These are phyloP conservation scores for Drosophila anomelani DNA, from an alignment of 2,888 invertebrate genomes.

Conservation along the genomic window DNA sequence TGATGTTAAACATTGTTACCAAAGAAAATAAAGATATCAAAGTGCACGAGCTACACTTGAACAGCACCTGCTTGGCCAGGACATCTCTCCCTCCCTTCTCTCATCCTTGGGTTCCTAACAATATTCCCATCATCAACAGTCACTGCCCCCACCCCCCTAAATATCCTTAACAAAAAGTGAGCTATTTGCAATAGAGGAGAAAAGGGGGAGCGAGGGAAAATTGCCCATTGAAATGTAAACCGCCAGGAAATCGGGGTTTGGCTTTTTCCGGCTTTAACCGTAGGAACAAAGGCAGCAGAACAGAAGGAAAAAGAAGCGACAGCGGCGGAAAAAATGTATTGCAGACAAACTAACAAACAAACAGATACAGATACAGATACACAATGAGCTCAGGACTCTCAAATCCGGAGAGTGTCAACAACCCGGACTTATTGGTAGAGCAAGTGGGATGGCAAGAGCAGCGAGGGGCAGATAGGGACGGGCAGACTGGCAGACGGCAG, in stretches of 20 bases:
- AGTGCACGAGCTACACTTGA: conserved; percentile 18
- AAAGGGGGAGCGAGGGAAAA: conserved; percentile 53
- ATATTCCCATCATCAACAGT: conserved; percentile 53
- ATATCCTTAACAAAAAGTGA: conserved; percentile 25
- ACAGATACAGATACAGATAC: conserved; percentile 46
- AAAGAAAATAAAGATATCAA: neutral
- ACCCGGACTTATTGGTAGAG: conserved; percentile 41
- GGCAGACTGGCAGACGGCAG: conserved; percentile 45
- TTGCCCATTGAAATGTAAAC: conserved; percentile 80
- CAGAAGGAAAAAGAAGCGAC: conserved; percentile 54
- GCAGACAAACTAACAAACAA: conserved; percentile 56
- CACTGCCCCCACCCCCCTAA: conserved; percentile 52
- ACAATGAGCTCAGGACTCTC: conserved; percentile 61
- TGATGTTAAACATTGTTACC: neutral
- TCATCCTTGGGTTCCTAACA: conserved; percentile 10
- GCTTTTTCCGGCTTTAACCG: conserved; percentile 79
- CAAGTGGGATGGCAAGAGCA: conserved; percentile 3
- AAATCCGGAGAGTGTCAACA: conserved; percentile 68
- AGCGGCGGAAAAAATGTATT: conserved; percentile 46
- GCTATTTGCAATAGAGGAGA: conserved; percentile 35
- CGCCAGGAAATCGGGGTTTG: conserved; percentile 80
- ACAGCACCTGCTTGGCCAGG: conserved; percentile 51
- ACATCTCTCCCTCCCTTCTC: conserved; percentile 1
- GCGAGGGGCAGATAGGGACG: conserved; percentile 2
- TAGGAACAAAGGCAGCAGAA: conserved; percentile 60